Evolutionary conservation across 2,888 invertebrate genomes (phyloP), one percentile per base, ranked within the genome.

Genomic region (Sphaerophoria rueppellii): DNA sequence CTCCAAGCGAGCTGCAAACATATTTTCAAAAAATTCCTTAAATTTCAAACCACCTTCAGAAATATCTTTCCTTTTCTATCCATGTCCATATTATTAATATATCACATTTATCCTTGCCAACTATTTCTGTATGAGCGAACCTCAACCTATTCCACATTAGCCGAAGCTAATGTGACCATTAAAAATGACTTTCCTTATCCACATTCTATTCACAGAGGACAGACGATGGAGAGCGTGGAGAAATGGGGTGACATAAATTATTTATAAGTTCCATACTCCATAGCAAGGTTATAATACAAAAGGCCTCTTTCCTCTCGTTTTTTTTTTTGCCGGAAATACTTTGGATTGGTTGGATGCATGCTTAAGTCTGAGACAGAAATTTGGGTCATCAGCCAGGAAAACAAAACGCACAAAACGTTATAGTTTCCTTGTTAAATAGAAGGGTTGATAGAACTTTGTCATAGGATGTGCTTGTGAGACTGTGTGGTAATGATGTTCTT

Each of bases 281-380:
- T 70, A 57, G 65, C 74, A 79, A 79, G 73, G 63, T 65, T 78
- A 79, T 74, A 70, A 78, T 82, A 63, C 69, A 65, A 70, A 63
- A 79, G 74, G 67, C 65, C 58, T 75, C 48, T 75, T 78, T 65
- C 74, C 74, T 67, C 63, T 70, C n/a, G n/a, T n/a, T n/a, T n/a
- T n/a, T n/a, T n/a, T 24, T 24, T 82, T 79, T 79, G 32, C 79
- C 82, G 79, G 82, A 83, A 83, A 79, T 83, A 79, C 82, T 79
- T 78, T 58, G 74, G 71, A 75, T 78, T 58, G 74, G 71, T 65
- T 75, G 69, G 73, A 70, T 79, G 63, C 79, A 74, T 74, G 74
- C 46, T 70, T 46, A 63, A 70, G 65, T 58, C 70, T 65, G 79
- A 75, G 74, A 65, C 79, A 82, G 16, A 82, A 34, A 63, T 69